Evolutionary conservation across 2,888 invertebrate species (phyloP).

Genomic region (Noctuana brunneofusca): DNA sequence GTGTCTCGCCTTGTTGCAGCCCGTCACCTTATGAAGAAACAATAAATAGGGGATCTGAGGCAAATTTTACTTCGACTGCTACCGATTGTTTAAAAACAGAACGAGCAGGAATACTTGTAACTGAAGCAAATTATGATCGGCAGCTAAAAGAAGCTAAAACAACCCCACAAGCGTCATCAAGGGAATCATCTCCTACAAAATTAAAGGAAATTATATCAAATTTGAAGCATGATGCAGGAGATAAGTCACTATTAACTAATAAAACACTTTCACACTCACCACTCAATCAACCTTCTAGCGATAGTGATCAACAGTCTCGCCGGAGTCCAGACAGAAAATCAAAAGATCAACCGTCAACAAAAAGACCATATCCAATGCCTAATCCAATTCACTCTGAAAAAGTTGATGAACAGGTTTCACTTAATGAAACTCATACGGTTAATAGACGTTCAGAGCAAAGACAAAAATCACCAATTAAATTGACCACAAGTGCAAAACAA

Average conservation of each 20-base stretch:
- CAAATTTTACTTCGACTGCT: slow-evolving; percentile 43
- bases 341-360: slow-evolving; percentile 17
- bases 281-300: slow-evolving; percentile 16
- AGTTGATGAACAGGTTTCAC: background rate
- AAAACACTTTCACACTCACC: background rate
- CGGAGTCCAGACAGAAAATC: slow-evolving; percentile 47
- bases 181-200: slow-evolving; percentile 40
- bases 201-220: slow-evolving; percentile 50
- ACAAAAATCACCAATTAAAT: background rate
- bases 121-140: slow-evolving; percentile 8
- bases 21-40: slow-evolving; percentile 52
- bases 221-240: slow-evolving; percentile 36
- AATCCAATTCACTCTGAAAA: background rate
- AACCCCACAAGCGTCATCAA: slow-evolving; percentile 29
- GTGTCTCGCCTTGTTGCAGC: slow-evolving; percentile 61
- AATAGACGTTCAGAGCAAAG: slow-evolving; percentile 12
- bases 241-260: slow-evolving; percentile 31
- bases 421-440: slow-evolving; percentile 20
- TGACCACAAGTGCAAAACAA: slow-evolving; percentile 10
- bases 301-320: slow-evolving; percentile 6
- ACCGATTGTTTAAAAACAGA: slow-evolving; percentile 55
- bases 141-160: slow-evolving; percentile 28
- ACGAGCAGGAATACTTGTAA: slow-evolving; percentile 44
- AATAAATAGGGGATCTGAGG: slow-evolving; percentile 42
- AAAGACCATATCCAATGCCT: slow-evolving; percentile 23